Conservation (phyloP, 1,140 invertebrate genomes). For the Tribolium madens region DNA sequence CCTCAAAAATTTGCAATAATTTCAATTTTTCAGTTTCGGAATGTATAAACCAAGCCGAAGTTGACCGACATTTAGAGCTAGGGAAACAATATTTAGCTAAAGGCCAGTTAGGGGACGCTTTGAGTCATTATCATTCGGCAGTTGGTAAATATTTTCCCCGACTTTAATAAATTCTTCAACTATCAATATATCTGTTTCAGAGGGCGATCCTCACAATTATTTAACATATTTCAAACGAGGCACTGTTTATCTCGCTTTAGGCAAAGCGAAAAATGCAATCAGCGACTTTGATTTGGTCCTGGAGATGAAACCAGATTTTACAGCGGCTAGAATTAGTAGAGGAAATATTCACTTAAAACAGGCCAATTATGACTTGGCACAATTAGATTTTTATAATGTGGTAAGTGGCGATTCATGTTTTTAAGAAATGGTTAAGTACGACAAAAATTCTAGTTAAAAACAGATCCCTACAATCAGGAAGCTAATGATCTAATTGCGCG, state of each 20-base stretch:
- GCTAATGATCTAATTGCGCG: constrained; percentile 75
- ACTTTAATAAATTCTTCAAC: background rate
- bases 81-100: constrained; percentile 90
- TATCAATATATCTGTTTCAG: constrained; percentile 69
- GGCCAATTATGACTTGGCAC: constrained; percentile 85
- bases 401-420: constrained; percentile 72
- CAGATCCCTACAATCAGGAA: constrained; percentile 84
- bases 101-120: constrained; percentile 95
- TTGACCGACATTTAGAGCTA: constrained; percentile 93
- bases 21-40: constrained; percentile 71
- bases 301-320: constrained; percentile 95
- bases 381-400: constrained; percentile 85
- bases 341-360: constrained; percentile 91
- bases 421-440: background rate
- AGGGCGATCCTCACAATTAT: constrained; percentile 96
- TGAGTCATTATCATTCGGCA: constrained; percentile 98
- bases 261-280: constrained; percentile 95
- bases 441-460: constrained; percentile 71
- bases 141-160: constrained; percentile 79
- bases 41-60: constrained; percentile 78
- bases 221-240: constrained; percentile 95
- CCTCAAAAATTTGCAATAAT: constrained; percentile 28
- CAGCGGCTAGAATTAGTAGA: constrained; percentile 87
- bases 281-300: constrained; percentile 93
- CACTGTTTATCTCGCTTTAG: constrained; percentile 95